Evolutionary conservation across 1,140 invertebrate species (phyloP).

Genomic region (Conus ventricosus): DNA sequence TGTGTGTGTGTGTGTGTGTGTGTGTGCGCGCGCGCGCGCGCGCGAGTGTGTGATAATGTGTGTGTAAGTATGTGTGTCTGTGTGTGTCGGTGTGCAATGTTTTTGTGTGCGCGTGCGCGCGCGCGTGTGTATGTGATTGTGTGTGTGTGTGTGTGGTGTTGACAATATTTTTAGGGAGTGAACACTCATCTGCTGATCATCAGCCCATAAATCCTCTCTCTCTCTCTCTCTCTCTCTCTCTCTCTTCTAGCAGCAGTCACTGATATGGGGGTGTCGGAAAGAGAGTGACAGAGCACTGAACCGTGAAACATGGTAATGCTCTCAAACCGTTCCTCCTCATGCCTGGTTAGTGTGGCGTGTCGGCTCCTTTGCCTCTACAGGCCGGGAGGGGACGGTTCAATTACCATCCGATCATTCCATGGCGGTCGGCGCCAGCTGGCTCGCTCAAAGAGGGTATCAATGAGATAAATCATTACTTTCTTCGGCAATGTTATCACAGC

Average conservation of each 20-base stretch:
- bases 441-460: background rate
- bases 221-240: slow-evolving; percentile 10
- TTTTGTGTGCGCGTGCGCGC: background rate
- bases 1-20: background rate
- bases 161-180: background rate
- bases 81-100: background rate
- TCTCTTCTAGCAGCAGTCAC: background rate
- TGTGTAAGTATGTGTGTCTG: background rate
- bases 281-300: background rate
- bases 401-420: background rate
- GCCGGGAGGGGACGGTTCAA: background rate
- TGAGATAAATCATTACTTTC: background rate
- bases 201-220: background rate
- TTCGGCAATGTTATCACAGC: background rate
- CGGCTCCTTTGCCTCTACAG: background rate
- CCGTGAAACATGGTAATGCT: slow-evolving; percentile 2
- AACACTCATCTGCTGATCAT: background rate
- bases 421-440: background rate
- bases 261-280: background rate
- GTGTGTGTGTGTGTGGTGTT: background rate
- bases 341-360: background rate
- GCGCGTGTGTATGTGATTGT: background rate
- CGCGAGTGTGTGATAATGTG: background rate
- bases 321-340: background rate
- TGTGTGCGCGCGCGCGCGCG: background rate